Base-by-base conservation (phyloP, 2,797 vertebrate species). In the Delichon dasypus region DNA sequence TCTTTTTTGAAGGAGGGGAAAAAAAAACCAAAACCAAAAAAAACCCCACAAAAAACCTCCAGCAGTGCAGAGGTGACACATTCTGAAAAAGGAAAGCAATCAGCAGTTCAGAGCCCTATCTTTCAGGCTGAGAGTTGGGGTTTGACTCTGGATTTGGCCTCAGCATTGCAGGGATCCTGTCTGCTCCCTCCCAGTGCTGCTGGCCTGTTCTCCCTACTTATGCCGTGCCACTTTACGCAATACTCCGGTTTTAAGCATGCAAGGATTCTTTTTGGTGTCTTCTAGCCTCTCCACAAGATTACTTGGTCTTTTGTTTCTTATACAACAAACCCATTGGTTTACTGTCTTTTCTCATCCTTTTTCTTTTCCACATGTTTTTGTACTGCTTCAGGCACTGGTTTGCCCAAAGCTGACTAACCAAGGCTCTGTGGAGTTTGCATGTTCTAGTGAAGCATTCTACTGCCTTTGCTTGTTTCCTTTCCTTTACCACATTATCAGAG, bases 391-490 rank as follows among this genome's bases (percentile, higher is more conserved):
- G 79, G 81, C 30, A 14, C 27, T 82, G 48, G 19, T 78, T 89
- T 84, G 38, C 38, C 47, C 1, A 0, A 48, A 88, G 78, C 13
- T 88, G 76, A 30, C 34, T 87, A 80, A 73, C n/a, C 45, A 71
- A 64, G 38, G 19, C 44, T 16, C 29, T 71, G 20, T 7, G 9
- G 26, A 62, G 16, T 27, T 19, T 40, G 16, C 34, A 55, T 38
- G n/a, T 13, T 75, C 44, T 62, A 47, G 9, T 40, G 30, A 42
- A 44, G 23, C 54, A 50, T n/a, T 17, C 26, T 34, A 65, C 55
- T 93, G 93, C 75, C 95, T 92, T 53, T 85, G 57, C 64, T 88
- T 80, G 44, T 53, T 72, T 92, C 86, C 90, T 87, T 45, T 80
- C 54, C 68, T 89, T 65, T 58, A 74, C 94, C 82, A 82, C 60